phyloP scores from a whole-genome alignment of 2,113 vertebrate genomes.

The Gambusia holbrooki region DNA sequence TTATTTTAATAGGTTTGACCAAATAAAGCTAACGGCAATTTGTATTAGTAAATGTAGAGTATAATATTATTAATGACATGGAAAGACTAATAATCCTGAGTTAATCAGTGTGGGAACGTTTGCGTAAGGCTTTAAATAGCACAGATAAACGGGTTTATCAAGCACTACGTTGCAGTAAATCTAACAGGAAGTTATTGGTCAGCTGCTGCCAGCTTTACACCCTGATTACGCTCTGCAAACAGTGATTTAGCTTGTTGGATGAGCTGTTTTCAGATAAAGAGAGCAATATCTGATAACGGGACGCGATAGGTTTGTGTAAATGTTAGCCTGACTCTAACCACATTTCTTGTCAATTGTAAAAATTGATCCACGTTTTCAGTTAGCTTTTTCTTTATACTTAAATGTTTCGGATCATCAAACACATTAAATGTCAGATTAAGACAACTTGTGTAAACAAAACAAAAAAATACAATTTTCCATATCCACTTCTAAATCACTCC shows the following conservation, averaged over 20 bases:
- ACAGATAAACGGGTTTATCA: slow-evolving; percentile 22
- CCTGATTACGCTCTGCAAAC: neutral
- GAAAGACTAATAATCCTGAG: neutral
- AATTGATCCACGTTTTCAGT: too few species aligned
- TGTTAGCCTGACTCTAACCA: slow-evolving; percentile 19
- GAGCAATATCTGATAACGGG: slow-evolving; percentile 55
- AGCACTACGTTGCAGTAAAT: slow-evolving; percentile 43
- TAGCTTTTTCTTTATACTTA: too few species aligned
- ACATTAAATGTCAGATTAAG: too few species aligned
- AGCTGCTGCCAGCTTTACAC: slow-evolving; percentile 12
- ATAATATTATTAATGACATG: neutral
- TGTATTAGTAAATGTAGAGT: neutral
- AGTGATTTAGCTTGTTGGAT: slow-evolving; percentile 4
- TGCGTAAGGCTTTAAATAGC: slow-evolving; percentile 26
- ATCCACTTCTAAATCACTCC: too few species aligned
- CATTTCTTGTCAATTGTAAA: neutral
- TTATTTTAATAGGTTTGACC: neutral
- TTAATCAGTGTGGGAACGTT: neutral
- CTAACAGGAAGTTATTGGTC: slow-evolving; percentile 44
- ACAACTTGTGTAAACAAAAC: too few species aligned
- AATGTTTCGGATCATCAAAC: too few species aligned
- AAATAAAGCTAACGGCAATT: neutral
- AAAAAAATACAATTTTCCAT: too few species aligned
- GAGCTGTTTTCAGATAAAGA: slow-evolving; percentile 56
- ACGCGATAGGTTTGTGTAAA: slow-evolving; percentile 46